Evolutionary conservation across 2,888 invertebrate genomes (phyloP).

Genomic region (Caenorhabditis sp.): DNA sequence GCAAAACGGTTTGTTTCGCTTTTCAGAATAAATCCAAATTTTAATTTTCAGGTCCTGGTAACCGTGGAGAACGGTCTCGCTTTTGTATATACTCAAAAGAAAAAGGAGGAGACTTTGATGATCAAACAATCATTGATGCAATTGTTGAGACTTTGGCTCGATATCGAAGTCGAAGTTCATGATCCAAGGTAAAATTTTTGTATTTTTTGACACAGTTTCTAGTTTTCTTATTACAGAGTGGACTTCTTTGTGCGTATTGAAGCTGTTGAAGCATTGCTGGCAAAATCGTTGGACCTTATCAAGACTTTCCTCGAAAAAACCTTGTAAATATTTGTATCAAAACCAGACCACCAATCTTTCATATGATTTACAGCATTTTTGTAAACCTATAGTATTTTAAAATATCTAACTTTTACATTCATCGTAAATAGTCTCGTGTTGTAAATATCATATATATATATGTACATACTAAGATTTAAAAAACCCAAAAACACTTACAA

Average conservation of each 20-base stretch:
- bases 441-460: too few species aligned
- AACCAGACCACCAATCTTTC: neutral
- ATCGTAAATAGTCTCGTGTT: neutral
- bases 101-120: conserved; percentile 9
- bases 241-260: conserved; percentile 2
- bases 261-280: neutral
- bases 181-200: conserved; percentile 18
- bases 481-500: neutral
- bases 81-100: conserved; percentile 36
- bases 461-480: neutral
- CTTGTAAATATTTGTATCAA: neutral
- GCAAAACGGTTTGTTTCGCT: too few species aligned
- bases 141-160: conserved; percentile 30
- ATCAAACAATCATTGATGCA: conserved; percentile 21
- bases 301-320: neutral
- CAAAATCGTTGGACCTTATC: neutral
- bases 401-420: neutral
- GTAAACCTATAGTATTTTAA: neutral
- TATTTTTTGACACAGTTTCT: neutral
- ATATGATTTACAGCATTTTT: neutral
- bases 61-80: conserved; percentile 41
- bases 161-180: conserved; percentile 27
- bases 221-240: neutral
- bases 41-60: too few species aligned
- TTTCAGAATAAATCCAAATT: too few species aligned